Percentiles rank a stretch among this genome's conserved stretches.
phyloP scores from a whole-genome alignment of 2,888 invertebrate genomes.

The Baronia brevicornis region DNA sequence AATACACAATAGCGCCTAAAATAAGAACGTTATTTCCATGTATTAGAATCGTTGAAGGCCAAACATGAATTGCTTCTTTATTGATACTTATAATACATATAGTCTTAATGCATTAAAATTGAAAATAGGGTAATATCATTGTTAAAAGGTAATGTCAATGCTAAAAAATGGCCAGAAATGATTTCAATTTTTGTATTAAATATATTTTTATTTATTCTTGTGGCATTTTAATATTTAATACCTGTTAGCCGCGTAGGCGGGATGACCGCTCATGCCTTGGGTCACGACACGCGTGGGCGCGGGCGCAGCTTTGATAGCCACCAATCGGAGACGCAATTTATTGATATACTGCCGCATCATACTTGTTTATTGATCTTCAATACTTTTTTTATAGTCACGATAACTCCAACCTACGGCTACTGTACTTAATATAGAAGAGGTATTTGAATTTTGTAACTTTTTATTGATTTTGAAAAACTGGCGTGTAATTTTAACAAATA shows the following conservation, averaged over 20 bases:
- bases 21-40: too few species aligned
- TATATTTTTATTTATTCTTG: conserved; percentile 7
- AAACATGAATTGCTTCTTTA: too few species aligned
- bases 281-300: conserved; percentile 42
- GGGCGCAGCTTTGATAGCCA: conserved; percentile 30
- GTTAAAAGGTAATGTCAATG: too few species aligned
- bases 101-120: too few species aligned
- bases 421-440: conserved; percentile 22
- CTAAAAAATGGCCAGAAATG: too few species aligned
- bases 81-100: too few species aligned
- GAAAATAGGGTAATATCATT: too few species aligned
- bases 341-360: conserved; percentile 44
- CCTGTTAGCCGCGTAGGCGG: conserved; percentile 12
- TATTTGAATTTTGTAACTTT: conserved; percentile 8
- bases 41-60: too few species aligned
- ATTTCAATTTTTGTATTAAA: too few species aligned
- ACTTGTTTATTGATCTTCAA: conserved; percentile 45
- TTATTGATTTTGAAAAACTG: conserved; percentile 5
- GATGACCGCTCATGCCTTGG: conserved; percentile 36
- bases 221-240: conserved; percentile 10
- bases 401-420: conserved; percentile 31
- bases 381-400: conserved; percentile 37
- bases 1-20: too few species aligned
- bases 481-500: too few species aligned
- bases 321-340: conserved; percentile 40